phyloP scores from a whole-genome alignment of 53 echinoderm and acorn worm genomes.

The Zoroaster sp. region DNA sequence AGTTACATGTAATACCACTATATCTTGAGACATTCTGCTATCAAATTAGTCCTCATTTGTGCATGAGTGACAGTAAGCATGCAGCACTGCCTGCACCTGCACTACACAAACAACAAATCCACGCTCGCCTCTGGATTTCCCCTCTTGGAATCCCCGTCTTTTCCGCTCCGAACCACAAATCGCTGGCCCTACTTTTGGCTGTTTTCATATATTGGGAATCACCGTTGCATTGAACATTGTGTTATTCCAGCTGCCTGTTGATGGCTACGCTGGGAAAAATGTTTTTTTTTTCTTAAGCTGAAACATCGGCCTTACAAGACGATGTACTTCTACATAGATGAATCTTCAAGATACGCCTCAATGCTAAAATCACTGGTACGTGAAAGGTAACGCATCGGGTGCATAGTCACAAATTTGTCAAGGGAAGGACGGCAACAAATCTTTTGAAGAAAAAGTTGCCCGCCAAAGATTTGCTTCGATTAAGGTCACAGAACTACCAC shows the following conservation, averaged over 20 bases:
- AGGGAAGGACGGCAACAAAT: too few relatives aligned
- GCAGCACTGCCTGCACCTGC: slow-evolving; percentile 6
- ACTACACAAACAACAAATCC: slow-evolving; percentile 9
- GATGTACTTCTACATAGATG: background rate
- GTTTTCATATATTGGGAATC: background rate
- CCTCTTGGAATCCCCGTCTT: background rate
- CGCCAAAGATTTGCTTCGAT: too few relatives aligned
- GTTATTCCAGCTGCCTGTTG: slow-evolving; percentile 26
- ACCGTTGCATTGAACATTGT: slow-evolving; percentile 3
- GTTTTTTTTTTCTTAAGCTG: background rate
- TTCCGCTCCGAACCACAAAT: background rate
- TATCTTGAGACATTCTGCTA: too few relatives aligned
- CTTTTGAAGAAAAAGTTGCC: too few relatives aligned
- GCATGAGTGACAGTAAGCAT: background rate
- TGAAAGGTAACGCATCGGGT: too few relatives aligned
- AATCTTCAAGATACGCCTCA: background rate
- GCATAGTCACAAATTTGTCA: too few relatives aligned
- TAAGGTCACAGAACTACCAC: too few relatives aligned
- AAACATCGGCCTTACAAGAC: background rate
- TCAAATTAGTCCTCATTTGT: background rate
- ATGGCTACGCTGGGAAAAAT: background rate
- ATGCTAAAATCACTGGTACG: background rate
- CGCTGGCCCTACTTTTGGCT: background rate
- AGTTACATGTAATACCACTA: too few relatives aligned
- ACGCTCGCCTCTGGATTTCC: slow-evolving; percentile 7